These are phyloP conservation scores for Thinocorus orbignyianus DNA, from an alignment of 2,113 vertebrate genomes.

Conservation along the genomic window DNA sequence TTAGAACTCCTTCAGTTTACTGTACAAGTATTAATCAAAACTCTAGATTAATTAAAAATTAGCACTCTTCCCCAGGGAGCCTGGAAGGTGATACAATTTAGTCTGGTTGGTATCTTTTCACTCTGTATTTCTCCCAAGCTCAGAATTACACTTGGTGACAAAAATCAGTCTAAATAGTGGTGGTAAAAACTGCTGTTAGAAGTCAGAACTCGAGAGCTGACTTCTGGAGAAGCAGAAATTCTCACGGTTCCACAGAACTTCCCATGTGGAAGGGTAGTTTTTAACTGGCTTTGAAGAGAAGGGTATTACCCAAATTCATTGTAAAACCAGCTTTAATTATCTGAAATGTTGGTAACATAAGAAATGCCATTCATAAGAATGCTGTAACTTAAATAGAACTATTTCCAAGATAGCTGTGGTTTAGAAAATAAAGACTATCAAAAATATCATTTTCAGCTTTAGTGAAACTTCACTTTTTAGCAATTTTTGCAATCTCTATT, in stretches of 20 bases:
- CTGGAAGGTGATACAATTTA: not conserved
- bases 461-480: not conserved
- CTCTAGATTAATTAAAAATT: not conserved
- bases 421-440: not conserved
- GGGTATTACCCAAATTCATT: not conserved
- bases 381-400: not conserved
- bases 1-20: not conserved
- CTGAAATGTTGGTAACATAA: not conserved
- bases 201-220: not conserved
- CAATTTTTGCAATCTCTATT: not conserved
- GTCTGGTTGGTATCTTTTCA: not conserved
- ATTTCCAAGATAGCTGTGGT: not conserved
- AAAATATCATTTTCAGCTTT: not conserved
- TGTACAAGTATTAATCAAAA: not conserved
- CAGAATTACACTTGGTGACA: not conserved
- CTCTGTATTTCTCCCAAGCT: not conserved
- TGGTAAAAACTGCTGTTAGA: not conserved
- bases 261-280: not conserved
- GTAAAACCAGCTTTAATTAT: not conserved
- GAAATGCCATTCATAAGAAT: not conserved
- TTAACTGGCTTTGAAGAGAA: not conserved
- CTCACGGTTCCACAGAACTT: not conserved
- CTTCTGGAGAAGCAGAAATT: not conserved
- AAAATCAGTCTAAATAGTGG: not conserved
- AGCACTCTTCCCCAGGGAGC: not conserved